Evolutionary conservation across 2,888 invertebrate species (phyloP).

Genomic region (Phyto melanocephala): DNA sequence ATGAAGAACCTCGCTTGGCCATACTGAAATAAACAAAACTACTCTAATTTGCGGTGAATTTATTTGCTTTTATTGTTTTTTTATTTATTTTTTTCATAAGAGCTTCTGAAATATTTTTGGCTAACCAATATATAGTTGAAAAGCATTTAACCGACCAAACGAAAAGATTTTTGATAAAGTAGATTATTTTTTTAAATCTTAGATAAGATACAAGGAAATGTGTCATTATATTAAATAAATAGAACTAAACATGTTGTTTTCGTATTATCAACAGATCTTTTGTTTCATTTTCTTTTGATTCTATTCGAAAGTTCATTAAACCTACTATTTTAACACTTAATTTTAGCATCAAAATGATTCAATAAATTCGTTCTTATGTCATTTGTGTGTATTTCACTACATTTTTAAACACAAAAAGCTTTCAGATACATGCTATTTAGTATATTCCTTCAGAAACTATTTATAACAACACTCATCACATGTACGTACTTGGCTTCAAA

Average conservation of each 20-base stretch:
- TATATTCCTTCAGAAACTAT: not conserved
- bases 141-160: no score
- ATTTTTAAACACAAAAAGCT: not conserved
- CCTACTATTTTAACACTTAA: not conserved
- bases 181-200: no score
- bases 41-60: no score
- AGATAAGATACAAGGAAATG: not conserved
- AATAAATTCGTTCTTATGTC: not conserved
- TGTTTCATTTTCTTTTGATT: not conserved
- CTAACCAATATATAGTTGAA: no score
- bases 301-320: constrained; percentile 20
- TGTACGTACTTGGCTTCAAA: not conserved
- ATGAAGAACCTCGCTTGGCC: no score
- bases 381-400: not conserved
- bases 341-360: constrained; percentile 1
- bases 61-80: no score
- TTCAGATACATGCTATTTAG: not conserved
- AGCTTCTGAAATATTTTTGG: no score
- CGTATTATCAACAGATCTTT: not conserved
- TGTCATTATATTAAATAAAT: not conserved
- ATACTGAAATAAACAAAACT: no score
- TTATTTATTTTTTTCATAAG: no score
- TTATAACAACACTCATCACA: not conserved
- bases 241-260: not conserved
- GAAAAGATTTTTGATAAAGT: no score